These are phyloP conservation scores for Heterotis niloticus DNA, from an alignment of 2,113 vertebrate genomes.

Conservation along the genomic window DNA sequence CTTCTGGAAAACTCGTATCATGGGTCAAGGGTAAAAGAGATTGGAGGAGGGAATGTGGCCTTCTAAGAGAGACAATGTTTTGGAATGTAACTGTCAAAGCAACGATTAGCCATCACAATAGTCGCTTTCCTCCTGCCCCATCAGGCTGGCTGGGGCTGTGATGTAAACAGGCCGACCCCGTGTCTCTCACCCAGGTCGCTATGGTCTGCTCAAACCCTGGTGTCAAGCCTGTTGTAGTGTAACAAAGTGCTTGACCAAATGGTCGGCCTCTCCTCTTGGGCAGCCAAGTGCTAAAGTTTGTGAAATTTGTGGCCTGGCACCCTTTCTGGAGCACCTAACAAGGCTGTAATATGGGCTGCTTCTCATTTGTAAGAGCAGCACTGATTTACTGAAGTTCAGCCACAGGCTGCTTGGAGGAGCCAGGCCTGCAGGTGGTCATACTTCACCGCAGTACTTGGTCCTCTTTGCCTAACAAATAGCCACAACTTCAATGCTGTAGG, in stretches of 20 bases:
- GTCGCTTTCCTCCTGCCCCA: background rate
- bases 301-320: background rate
- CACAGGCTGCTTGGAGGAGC: background rate
- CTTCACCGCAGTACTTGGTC: background rate
- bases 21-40: background rate
- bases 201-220: slow-evolving; percentile 26
- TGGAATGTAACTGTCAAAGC: slow-evolving; percentile 7
- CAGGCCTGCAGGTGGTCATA: background rate
- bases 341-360: background rate
- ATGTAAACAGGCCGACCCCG: background rate
- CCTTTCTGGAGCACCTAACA: background rate
- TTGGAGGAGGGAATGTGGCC: background rate
- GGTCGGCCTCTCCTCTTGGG: background rate
- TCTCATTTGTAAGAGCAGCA: background rate
- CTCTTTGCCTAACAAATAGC: background rate
- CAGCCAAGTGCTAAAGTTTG: background rate
- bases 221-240: slow-evolving; percentile 19
- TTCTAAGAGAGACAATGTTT: background rate
- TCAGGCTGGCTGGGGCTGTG: too few relatives aligned
- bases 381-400: background rate
- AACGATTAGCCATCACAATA: background rate
- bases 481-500: too few relatives aligned
- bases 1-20: background rate
- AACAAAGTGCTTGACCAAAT: slow-evolving; percentile 27
- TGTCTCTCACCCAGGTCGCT: slow-evolving; percentile 3